These are phyloP conservation scores for Halictus quadricinctus DNA, from an alignment of 2,888 invertebrate genomes.

Conservation along the genomic window DNA sequence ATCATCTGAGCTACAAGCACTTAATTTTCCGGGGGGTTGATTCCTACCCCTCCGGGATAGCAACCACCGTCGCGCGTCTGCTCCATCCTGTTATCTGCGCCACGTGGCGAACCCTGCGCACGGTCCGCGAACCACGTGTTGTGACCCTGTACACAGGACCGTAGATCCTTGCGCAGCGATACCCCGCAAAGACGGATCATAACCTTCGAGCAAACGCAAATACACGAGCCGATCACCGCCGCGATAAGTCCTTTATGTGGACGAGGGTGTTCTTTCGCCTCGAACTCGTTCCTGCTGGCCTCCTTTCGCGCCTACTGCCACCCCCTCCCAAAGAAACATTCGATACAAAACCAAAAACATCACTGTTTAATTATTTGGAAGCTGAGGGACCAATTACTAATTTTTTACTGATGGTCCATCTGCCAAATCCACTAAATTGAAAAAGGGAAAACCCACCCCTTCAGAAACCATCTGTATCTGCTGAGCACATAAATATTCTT, in stretches of 20 bases:
- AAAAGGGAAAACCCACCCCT: too few relatives aligned
- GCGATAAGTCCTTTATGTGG: slow-evolving; percentile 72
- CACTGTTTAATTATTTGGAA: neutral
- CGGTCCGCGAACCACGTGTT: slow-evolving; percentile 78
- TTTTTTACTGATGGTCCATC: neutral
- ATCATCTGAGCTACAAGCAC: slow-evolving; percentile 80
- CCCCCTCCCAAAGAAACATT: neutral
- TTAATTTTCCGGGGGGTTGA: slow-evolving; percentile 82
- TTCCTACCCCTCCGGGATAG: slow-evolving; percentile 72
- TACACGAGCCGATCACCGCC: slow-evolving; percentile 74
- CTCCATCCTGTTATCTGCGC: slow-evolving; percentile 80
- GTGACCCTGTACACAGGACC: slow-evolving; percentile 64
- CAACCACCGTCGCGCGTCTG: slow-evolving; percentile 64
- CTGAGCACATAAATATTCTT: too few relatives aligned
- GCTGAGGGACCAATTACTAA: neutral
- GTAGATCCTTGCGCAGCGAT: slow-evolving; percentile 74
- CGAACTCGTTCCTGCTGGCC: slow-evolving; percentile 38
- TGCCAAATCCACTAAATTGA: too few relatives aligned
- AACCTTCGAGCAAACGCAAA: slow-evolving; percentile 79
- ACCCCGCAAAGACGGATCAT: slow-evolving; percentile 78
- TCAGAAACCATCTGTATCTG: too few relatives aligned
- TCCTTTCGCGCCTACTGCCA: slow-evolving; percentile 66
- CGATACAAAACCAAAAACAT: neutral
- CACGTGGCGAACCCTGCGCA: slow-evolving; percentile 79
- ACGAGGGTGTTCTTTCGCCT: slow-evolving; percentile 58